Percentiles rank a stretch among this genome's conserved stretches.
phyloP scores from a whole-genome alignment of 1,140 invertebrate species.

The Cherax quadricarinatus region DNA sequence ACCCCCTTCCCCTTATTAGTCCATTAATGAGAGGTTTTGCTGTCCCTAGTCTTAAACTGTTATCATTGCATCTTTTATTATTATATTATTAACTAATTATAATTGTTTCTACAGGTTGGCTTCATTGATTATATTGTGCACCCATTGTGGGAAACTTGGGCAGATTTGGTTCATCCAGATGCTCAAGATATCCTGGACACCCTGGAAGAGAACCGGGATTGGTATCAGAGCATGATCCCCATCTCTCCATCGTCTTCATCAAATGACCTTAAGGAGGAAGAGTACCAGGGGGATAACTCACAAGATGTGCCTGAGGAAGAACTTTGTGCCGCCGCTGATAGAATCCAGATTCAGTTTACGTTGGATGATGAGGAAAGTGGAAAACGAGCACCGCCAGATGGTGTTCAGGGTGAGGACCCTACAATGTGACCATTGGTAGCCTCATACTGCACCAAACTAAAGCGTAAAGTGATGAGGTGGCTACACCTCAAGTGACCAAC shows the following conservation, averaged over 20 bases:
- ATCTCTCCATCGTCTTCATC: conserved; percentile 78
- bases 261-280: conserved; percentile 75
- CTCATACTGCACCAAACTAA: conserved; percentile 68
- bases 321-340: conserved; percentile 72
- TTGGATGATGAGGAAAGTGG: conserved; percentile 70
- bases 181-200: conserved; percentile 98
- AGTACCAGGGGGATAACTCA: conserved; percentile 65
- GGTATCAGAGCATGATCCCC: conserved; percentile 90
- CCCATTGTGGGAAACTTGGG: conserved; percentile 99
- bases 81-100: no score
- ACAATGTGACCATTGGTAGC: conserved; percentile 71
- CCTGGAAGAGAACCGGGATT: conserved; percentile 98
- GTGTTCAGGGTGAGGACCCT: conserved; percentile 60
- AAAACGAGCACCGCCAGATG: conserved; percentile 53
- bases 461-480: conserved; percentile 70
- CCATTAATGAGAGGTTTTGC: no score
- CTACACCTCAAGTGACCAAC: conserved; percentile 69
- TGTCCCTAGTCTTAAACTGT: no score
- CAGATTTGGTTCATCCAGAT: conserved; percentile 98
- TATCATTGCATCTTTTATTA: no score
- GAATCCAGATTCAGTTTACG: conserved; percentile 73
- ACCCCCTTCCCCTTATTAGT: no score
- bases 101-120: conserved; percentile 84
- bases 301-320: conserved; percentile 59
- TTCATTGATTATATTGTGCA: conserved; percentile 99